Conservation (phyloP, 2,888 invertebrate species). For the Eueremaeus valkanovi region DNA sequence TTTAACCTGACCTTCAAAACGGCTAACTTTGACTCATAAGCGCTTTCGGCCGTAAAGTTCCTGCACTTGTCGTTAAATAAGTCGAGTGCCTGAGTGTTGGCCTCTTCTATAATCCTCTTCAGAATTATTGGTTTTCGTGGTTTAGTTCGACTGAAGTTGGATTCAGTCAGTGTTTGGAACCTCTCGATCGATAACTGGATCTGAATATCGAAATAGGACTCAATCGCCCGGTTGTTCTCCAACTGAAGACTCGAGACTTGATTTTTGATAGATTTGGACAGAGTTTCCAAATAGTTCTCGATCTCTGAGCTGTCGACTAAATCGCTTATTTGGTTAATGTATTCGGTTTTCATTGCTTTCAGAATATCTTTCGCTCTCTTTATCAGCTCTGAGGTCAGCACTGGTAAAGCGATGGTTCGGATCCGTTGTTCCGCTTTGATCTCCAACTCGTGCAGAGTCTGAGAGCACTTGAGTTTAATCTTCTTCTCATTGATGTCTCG, state of each 20-base stretch:
- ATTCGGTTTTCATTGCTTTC: constrained; percentile 2
- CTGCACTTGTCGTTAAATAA: constrained; percentile 8
- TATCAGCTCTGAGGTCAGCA: constrained; percentile 32
- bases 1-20: constrained; percentile 19
- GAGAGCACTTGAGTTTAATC: constrained; percentile 44
- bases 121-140: constrained; percentile 23
- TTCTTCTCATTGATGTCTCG: constrained; percentile 47
- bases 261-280: constrained; percentile 35
- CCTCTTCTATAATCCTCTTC: constrained; percentile 14
- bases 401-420: constrained; percentile 41
- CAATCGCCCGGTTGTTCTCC: constrained; percentile 41
- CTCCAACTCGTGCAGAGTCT: constrained; percentile 43
- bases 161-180: neutral
- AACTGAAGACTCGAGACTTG: constrained; percentile 30
- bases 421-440: constrained; percentile 42
- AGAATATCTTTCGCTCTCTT: constrained; percentile 22
- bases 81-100: neutral
- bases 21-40: constrained; percentile 27
- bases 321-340: constrained; percentile 38
- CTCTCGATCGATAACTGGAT: constrained; percentile 35
- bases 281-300: constrained; percentile 21
- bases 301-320: constrained; percentile 32
- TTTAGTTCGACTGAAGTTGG: neutral
- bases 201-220: constrained; percentile 37
- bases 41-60: neutral